These are phyloP conservation scores for Eclectus roratus DNA, from an alignment of 2,113 vertebrate species.

Conservation along the genomic window DNA sequence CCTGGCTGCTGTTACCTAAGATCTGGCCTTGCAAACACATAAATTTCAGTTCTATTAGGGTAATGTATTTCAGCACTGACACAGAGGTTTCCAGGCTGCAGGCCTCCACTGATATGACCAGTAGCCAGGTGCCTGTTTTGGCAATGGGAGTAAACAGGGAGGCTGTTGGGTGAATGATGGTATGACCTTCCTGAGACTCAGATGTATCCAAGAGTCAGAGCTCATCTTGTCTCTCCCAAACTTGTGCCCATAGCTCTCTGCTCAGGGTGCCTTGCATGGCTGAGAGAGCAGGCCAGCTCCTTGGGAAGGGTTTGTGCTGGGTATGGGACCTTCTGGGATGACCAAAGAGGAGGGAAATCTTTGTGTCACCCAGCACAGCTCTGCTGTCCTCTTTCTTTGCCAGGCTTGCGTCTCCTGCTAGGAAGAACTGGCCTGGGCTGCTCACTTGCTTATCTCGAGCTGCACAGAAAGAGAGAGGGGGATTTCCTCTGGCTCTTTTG, in stretches of 20 bases:
- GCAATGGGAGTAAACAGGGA: neutral
- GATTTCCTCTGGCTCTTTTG: slow-evolving; percentile 29
- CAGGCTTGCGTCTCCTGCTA: neutral
- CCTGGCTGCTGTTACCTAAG: neutral
- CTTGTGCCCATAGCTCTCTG: neutral
- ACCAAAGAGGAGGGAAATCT: neutral
- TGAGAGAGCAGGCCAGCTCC: neutral
- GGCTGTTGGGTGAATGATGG: neutral
- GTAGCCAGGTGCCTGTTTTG: neutral
- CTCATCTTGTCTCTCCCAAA: neutral
- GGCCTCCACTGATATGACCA: neutral
- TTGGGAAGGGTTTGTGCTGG: neutral
- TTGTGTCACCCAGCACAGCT: neutral
- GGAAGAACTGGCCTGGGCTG: neutral
- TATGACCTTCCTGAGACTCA: accelerated
- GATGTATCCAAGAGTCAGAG: neutral
- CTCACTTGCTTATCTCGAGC: slow-evolving; percentile 11
- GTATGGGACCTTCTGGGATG: neutral
- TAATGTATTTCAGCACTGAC: accelerated
- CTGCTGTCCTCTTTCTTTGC: neutral
- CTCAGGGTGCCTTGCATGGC: neutral
- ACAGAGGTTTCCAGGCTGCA: neutral
- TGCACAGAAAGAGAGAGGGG: neutral
- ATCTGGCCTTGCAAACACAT: neutral
- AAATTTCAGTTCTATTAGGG: accelerated